These are phyloP conservation scores for Sclerodermus sp. DNA, from an alignment of 2,888 invertebrate genomes.

Conservation along the genomic window DNA sequence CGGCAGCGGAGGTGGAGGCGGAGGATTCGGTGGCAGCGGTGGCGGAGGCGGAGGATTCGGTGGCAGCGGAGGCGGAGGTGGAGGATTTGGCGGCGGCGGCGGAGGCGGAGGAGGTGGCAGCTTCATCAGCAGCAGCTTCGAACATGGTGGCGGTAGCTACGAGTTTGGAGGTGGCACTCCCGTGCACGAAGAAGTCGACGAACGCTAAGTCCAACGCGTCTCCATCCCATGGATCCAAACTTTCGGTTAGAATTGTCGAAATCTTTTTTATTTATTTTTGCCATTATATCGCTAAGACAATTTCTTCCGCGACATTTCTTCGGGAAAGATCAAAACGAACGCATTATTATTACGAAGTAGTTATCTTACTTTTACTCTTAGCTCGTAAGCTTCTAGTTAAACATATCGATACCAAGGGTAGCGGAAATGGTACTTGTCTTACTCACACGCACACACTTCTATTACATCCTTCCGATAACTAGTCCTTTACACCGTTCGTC, in stretches of 20 bases:
- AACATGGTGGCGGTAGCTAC: constrained; percentile 7
- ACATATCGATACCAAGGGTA: too few species aligned
- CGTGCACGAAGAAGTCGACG: background rate
- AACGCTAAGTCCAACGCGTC: background rate
- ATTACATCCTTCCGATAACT: background rate
- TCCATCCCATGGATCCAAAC: background rate
- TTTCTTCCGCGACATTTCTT: too few species aligned
- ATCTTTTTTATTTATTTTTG: too few species aligned
- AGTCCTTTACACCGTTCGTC: too few species aligned
- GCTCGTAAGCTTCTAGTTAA: too few species aligned
- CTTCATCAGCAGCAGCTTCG: constrained; percentile 19
- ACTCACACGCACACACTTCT: background rate
- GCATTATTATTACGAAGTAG: too few species aligned
- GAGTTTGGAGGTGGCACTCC: constrained; percentile 21
- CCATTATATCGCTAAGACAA: too few species aligned
- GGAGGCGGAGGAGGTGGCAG: constrained; percentile 20
- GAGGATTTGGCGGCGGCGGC: constrained; percentile 13
- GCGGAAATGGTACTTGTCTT: too few species aligned
- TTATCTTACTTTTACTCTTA: too few species aligned
- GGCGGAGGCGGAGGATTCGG: constrained; percentile 22
- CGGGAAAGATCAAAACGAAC: too few species aligned
- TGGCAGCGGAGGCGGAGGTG: constrained; percentile 18
- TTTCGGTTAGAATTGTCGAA: too few species aligned
- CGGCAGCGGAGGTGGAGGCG: constrained; percentile 19
- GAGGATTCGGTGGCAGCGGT: constrained; percentile 21